These are phyloP conservation scores for Anodontia alba DNA, from an alignment of 2,888 invertebrate species.

Conservation along the genomic window DNA sequence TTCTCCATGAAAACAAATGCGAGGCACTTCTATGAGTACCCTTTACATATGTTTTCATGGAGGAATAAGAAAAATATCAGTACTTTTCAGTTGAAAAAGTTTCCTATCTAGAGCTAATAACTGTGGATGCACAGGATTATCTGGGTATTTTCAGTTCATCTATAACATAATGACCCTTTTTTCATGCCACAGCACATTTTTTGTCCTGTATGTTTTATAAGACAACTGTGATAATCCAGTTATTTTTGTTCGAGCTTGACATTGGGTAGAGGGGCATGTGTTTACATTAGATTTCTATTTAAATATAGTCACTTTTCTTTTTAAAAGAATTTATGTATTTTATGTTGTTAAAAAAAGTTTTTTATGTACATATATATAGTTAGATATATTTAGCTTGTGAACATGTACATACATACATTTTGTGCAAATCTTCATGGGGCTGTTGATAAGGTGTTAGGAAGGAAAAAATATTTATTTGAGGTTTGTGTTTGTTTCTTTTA, in stretches of 20 bases:
- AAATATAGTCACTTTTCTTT: constrained; percentile 15
- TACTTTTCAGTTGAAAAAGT: no score
- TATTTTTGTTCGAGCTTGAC: neutral
- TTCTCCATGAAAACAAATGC: no score
- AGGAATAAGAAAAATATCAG: no score
- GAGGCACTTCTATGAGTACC: no score
- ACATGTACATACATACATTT: neutral
- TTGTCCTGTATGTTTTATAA: neutral
- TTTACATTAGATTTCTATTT: constrained; percentile 9
- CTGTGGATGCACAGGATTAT: no score
- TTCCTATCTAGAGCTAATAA: no score
- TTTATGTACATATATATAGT: constrained; percentile 4
- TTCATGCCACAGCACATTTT: no score
- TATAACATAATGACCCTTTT: no score
- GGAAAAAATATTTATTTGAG: no score
- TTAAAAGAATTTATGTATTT: constrained; percentile 6
- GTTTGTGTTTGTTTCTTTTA: no score
- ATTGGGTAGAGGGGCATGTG: constrained; percentile 9
- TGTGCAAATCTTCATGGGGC: neutral
- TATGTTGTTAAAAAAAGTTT: neutral
- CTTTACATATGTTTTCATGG: no score
- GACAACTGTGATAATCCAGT: neutral
- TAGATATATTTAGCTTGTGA: neutral
- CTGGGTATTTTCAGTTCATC: no score
- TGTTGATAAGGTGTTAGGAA: neutral